These are phyloP conservation scores for Papilio helenus DNA, from an alignment of 1,140 invertebrate species.

Conservation along the genomic window DNA sequence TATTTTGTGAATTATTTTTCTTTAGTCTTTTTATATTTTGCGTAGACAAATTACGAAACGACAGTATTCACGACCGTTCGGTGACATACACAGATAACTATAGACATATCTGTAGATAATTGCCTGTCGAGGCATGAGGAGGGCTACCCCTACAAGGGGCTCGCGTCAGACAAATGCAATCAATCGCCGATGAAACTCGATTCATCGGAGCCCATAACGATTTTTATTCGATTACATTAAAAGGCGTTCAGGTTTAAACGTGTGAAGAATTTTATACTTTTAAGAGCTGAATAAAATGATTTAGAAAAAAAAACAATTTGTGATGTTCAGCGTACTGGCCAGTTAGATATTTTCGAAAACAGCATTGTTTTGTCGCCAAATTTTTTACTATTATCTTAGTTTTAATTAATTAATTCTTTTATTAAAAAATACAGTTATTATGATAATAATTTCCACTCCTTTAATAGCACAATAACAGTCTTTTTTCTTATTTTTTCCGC, in stretches of 20 bases:
- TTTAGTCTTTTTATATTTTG: neutral
- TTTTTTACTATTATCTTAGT: no score
- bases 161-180: slow-evolving; percentile 8
- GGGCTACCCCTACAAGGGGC: neutral
- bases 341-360: no score
- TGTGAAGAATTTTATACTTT: slow-evolving; percentile 3
- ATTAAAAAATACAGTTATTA: no score
- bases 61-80: neutral
- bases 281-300: neutral
- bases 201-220: slow-evolving; percentile 16
- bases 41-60: neutral
- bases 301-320: neutral
- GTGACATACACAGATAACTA: neutral
- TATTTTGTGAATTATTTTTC: no score
- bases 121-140: slow-evolving; percentile 11
- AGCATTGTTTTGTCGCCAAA: no score
- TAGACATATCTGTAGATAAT: neutral
- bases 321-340: neutral
- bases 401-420: no score
- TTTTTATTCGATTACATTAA: slow-evolving; percentile 13
- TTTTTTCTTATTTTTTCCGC: neutral
- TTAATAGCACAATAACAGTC: no score
- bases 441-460: no score
- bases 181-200: neutral
- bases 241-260: neutral